Evolutionary conservation across 2,888 invertebrate genomes (phyloP), one percentile per base, ranked within the genome.

Genomic region (Acleris laterana): DNA sequence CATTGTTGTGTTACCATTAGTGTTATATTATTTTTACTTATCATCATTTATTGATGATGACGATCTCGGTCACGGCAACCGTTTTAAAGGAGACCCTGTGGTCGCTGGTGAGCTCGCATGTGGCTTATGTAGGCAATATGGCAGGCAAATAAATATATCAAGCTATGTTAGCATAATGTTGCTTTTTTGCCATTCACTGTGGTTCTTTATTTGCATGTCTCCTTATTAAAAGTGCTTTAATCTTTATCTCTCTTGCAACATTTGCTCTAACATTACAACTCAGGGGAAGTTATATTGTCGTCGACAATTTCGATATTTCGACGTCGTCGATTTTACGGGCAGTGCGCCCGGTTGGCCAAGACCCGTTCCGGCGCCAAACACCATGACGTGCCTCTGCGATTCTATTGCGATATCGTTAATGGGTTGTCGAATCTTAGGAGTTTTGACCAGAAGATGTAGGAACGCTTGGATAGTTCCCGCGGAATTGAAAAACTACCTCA

Each of bases 221-320:
- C n/a, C n/a, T n/a, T n/a, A 46, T 9, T 46, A 46, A 7, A 46
- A n/a, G n/a, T 46, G n/a, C 13, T 38, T 38, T 46, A 17, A 1
- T 17, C 1, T 46, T 17, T 49, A n/a, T 49, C 11, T 46, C n/a
- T 7, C 46, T 46, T 46, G 46, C 46, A 49, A 49, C 19, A 49
- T 49, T 49, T 46, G 17, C 9, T 48, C 20, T 17, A 19, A 17
- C 17, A 3, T 49, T 17, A 49, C 49, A 49, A 49, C 49, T 20
- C 48, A 42, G 42, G 55, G 55, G 55, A 55, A 55, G 55, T 38
- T 42, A 28, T 53, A 42, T 22, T 6, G 55, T 32, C 53, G 53
- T 20, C 9, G 32, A 32, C 55, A 55, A 55, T 55, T 55, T 55
- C 55, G 55, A 55, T 55, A 55, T 55, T 42, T 55, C 42, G 55